Conservation (phyloP, 2,888 invertebrate genomes). For the Allolobophora icterica region DNA sequence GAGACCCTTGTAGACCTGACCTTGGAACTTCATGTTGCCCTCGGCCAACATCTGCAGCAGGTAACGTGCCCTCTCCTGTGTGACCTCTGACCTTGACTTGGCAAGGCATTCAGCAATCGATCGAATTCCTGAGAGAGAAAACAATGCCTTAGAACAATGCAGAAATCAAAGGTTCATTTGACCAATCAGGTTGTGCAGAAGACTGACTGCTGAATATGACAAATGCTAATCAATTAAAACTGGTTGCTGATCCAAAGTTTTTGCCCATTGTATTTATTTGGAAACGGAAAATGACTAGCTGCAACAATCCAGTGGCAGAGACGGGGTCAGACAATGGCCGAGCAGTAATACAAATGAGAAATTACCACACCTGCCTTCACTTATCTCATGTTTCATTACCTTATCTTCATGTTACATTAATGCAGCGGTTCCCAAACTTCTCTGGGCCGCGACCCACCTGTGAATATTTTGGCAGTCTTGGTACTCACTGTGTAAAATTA, state of each 20-base stretch:
- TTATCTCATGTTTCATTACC: too few species aligned
- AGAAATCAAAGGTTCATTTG: neutral
- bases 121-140: slow-evolving; percentile 58
- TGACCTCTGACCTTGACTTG: slow-evolving; percentile 63
- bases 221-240: neutral
- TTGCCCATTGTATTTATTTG: neutral
- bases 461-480: too few species aligned
- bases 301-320: neutral
- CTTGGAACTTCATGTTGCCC: slow-evolving; percentile 64
- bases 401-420: too few species aligned
- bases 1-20: slow-evolving; percentile 65
- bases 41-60: slow-evolving; percentile 62
- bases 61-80: slow-evolving; percentile 62
- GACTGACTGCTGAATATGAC: too few species aligned
- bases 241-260: neutral
- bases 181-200: too few species aligned
- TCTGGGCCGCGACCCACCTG: too few species aligned
- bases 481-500: too few species aligned
- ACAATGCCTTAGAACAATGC: neutral
- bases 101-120: slow-evolving; percentile 66
- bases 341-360: neutral
- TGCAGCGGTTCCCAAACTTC: too few species aligned
- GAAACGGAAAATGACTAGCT: neutral
- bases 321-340: neutral
- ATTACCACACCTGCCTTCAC: neutral